These are phyloP conservation scores for Grantiella picta DNA, from an alignment of 2,113 vertebrate genomes.

Conservation along the genomic window DNA sequence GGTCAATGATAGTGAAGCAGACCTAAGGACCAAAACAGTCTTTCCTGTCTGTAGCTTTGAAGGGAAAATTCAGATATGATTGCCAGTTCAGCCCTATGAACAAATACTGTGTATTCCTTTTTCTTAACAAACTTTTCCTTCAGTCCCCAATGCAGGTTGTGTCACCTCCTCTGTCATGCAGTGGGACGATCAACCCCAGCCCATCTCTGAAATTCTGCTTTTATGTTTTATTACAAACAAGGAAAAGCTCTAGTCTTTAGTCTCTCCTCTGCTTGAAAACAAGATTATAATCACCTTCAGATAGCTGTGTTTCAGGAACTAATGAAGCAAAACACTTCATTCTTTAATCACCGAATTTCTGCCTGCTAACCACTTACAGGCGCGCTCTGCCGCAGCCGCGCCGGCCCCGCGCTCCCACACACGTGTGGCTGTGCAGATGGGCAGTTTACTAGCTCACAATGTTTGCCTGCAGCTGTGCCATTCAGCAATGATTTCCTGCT, in stretches of 20 bases:
- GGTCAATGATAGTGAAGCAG: background rate
- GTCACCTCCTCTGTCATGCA: background rate
- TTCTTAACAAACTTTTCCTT: background rate
- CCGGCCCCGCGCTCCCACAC: constrained; percentile 5
- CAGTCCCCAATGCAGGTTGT: background rate
- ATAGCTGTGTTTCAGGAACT: constrained; percentile 28
- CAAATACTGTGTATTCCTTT: background rate
- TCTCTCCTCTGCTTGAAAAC: background rate
- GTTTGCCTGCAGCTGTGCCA: constrained; percentile 63
- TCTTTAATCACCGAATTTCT: constrained; percentile 25
- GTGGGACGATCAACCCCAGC: background rate
- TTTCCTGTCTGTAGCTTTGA: background rate
- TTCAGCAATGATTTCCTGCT: constrained; percentile 62
- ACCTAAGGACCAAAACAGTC: background rate
- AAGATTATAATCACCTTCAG: background rate
- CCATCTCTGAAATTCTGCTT: background rate
- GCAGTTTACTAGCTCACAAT: constrained; percentile 55
- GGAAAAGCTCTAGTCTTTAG: background rate
- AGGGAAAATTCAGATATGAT: background rate
- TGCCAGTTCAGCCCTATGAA: background rate
- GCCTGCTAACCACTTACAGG: constrained; percentile 25
- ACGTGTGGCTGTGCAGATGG: constrained; percentile 59
- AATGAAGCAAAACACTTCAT: constrained; percentile 23
- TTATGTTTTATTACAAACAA: background rate
- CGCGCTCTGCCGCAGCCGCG: background rate